Percentiles rank a stretch among this genome's conserved stretches.
These are phyloP conservation scores for Nasonia longicornis DNA, from an alignment of 1,140 invertebrate species.

Conservation along the genomic window DNA sequence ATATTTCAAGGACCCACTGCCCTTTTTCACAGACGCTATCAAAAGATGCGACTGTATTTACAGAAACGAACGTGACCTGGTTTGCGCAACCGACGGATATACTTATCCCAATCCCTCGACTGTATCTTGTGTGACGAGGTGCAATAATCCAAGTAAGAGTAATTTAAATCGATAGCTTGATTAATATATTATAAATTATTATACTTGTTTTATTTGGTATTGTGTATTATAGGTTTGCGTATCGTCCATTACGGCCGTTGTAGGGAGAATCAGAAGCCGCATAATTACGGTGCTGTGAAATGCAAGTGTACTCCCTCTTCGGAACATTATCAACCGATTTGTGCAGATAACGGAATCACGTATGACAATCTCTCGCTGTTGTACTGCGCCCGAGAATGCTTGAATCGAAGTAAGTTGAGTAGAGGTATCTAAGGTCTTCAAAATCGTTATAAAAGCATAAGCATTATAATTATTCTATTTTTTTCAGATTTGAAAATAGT, in stretches of 20 bases:
- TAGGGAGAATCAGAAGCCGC: constrained; percentile 2
- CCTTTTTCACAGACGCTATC: constrained; percentile 1
- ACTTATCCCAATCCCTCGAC: constrained; percentile 30
- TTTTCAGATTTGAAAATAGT: constrained; percentile 19
- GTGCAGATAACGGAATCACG: constrained; percentile 20
- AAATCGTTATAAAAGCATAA: neutral
- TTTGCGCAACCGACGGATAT: constrained; percentile 32
- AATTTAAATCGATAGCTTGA: neutral
- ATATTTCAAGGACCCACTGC: constrained; percentile 19
- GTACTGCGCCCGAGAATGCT: constrained; percentile 24
- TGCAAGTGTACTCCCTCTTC: constrained; percentile 9
- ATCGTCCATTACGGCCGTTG: constrained; percentile 14
- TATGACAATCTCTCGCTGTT: constrained; percentile 25
- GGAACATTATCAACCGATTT: constrained; percentile 19
- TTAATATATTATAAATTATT: too few species aligned
- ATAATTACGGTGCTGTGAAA: constrained; percentile 7
- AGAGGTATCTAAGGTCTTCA: neutral
- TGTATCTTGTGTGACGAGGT: constrained; percentile 7
- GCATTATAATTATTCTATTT: neutral
- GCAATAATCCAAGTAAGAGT: constrained; percentile 27
- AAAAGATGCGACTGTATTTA: neutral
- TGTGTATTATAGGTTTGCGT: constrained; percentile 10
- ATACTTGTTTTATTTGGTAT: neutral
- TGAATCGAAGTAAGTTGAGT: constrained; percentile 5
- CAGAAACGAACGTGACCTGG: constrained; percentile 9